Percentiles rank a stretch among this genome's conserved stretches.
phyloP scores from a whole-genome alignment of 2,113 vertebrate genomes.

The Eurypyga helias region DNA sequence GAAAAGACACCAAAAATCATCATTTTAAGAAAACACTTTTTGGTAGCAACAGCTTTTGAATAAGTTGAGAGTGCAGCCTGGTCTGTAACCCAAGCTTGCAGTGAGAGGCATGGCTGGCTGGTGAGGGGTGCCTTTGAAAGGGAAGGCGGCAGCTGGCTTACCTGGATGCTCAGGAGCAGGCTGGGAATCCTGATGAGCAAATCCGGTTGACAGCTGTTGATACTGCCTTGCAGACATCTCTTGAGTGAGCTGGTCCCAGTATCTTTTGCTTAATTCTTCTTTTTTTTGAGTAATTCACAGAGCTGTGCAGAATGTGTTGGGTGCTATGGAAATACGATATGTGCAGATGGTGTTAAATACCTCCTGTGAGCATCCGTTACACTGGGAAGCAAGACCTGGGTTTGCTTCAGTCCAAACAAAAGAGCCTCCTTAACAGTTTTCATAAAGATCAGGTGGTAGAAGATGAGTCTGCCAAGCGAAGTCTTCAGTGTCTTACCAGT shows the following conservation, averaged over 20 bases:
- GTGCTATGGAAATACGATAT: accelerated
- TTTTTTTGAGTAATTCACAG: not conserved
- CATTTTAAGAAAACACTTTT: not conserved
- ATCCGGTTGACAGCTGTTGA: constrained; percentile 5
- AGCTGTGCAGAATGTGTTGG: not conserved
- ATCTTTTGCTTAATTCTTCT: not conserved
- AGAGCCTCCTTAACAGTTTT: not conserved
- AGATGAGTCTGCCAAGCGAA: not conserved
- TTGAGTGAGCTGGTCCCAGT: not conserved
- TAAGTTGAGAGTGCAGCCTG: not conserved
- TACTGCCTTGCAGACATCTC: not conserved
- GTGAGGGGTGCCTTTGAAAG: not conserved
- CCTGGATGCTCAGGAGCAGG: constrained; percentile 12
- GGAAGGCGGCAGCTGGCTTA: constrained; percentile 12
- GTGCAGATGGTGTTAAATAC: not conserved
- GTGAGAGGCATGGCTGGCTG: not conserved
- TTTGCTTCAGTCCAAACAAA: not conserved
- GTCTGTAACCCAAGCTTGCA: not conserved
- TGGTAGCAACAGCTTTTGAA: not conserved
- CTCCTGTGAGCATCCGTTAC: not conserved
- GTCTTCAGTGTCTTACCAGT: not conserved
- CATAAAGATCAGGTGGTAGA: not conserved
- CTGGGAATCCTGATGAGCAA: not conserved
- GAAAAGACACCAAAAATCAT: not conserved
- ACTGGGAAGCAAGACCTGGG: not conserved